These are phyloP conservation scores for Enteromius radiatus DNA, from an alignment of 2,797 vertebrate species.

Conservation along the genomic window DNA sequence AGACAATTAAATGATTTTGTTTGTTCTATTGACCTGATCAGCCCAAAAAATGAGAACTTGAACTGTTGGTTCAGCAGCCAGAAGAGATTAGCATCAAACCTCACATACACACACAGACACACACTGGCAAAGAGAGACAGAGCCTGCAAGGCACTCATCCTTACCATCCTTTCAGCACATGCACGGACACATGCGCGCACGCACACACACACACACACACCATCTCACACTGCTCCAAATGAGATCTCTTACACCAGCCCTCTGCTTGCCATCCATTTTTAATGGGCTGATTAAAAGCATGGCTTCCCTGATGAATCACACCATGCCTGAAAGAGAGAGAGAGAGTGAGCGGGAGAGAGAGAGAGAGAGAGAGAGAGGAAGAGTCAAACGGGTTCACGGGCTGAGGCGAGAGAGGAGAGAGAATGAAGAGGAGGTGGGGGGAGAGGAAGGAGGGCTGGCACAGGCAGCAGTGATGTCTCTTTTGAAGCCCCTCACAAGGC, in stretches of 20 bases:
- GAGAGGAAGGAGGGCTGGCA: constrained; percentile 50
- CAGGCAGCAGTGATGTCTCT: constrained; percentile 63
- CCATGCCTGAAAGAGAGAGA: constrained; percentile 56
- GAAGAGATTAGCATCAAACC: constrained; percentile 53
- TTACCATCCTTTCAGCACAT: constrained; percentile 37
- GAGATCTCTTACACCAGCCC: constrained; percentile 65
- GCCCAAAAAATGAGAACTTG: not conserved
- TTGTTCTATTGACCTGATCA: constrained; percentile 26
- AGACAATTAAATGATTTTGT: constrained; percentile 15
- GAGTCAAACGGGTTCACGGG: constrained; percentile 55
- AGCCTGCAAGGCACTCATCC: constrained; percentile 49
- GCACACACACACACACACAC: constrained; percentile 20
- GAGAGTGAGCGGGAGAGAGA: constrained; percentile 18
- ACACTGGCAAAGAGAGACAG: constrained; percentile 36
- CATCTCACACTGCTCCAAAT: constrained; percentile 56
- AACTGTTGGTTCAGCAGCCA: constrained; percentile 49
- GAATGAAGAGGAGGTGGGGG: constrained; percentile 44
- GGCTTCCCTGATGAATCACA: constrained; percentile 64
- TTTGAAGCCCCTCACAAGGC: constrained; percentile 64
- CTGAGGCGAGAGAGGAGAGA: constrained; percentile 37
- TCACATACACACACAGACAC: constrained; percentile 28
- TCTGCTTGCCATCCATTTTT: constrained; percentile 66
- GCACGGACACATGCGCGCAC: constrained; percentile 39
- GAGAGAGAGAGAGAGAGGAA: constrained; percentile 24
- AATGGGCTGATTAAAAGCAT: constrained; percentile 64